phyloP scores from a whole-genome alignment of 2,888 invertebrate genomes.

The Allygus modestus region DNA sequence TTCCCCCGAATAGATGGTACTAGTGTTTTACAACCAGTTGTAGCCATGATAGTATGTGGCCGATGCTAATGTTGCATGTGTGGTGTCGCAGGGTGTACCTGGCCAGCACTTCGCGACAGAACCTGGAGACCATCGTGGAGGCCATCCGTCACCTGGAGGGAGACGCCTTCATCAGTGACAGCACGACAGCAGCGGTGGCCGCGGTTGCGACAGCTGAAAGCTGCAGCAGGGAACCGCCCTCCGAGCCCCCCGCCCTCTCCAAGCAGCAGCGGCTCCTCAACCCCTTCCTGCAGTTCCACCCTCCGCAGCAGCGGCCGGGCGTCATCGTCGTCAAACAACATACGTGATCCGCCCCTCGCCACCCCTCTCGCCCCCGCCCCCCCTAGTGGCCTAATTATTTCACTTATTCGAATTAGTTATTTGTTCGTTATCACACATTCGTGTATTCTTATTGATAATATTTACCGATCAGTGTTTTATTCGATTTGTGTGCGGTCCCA shows the following conservation, averaged over 20 bases:
- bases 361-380: constrained; percentile 49
- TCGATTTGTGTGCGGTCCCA: constrained; percentile 28
- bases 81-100: constrained; percentile 76
- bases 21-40: no score
- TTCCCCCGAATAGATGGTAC: no score
- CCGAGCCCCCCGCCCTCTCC: constrained; percentile 79
- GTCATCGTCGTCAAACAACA: constrained; percentile 92
- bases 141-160: constrained; percentile 99
- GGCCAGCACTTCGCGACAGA: constrained; percentile 91
- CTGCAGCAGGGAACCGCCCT: not conserved
- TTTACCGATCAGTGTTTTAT: constrained; percentile 40
- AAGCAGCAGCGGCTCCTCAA: constrained; percentile 74
- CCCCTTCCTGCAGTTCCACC: constrained; percentile 80
- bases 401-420: constrained; percentile 22
- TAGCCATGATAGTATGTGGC: no score
- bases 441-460: constrained; percentile 24
- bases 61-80: no score
- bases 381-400: constrained; percentile 54
- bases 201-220: no score
- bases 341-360: constrained; percentile 68
- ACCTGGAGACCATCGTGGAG: constrained; percentile 98
- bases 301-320: constrained; percentile 86
- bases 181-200: constrained; percentile 75
- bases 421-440: constrained; percentile 46
- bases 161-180: constrained; percentile 92